Evolutionary conservation across 2,888 invertebrate genomes (phyloP), one percentile per base, ranked within the genome.

Genomic region (Cybosia mesomella): DNA sequence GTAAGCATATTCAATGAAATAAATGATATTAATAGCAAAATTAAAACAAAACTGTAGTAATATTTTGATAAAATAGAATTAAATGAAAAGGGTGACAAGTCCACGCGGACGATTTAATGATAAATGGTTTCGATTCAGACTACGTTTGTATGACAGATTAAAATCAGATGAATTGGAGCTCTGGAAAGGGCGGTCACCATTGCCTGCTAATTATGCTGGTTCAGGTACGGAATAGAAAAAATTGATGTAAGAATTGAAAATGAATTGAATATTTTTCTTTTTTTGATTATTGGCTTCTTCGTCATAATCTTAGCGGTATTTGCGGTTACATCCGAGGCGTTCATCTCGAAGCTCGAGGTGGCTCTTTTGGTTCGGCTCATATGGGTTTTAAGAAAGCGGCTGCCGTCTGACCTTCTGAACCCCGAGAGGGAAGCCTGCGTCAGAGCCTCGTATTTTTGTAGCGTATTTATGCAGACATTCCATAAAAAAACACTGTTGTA

Each of bases 51-150:
- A 36, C 10, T 9, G 10, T 39, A 7, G 32, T 15, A 28, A 64
- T 57, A 62, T 62, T 61, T 58, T 32, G 61, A 61, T 67, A 60
- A 59, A 65, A 65, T 54, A 66, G 54, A 62, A 72, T 77, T 61
- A 81, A 28, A 80, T 74, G 64, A 36, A 64, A 73, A 81, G 74
- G 59, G 60, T 70, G 81, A 76, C 74, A 74, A 73, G 58, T 67
- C 71, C 72, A 71, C 62, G 65, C 70, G 60, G 62, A 32, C 68
- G 66, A 55, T 74, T 70, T 73, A 77, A 80, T 82, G 80, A 80
- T 81, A 71, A 80, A 82, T 80, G 80, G 77, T 82, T 72, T 70
- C 59, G 36, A 77, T 82, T 75, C 74, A 66, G 77, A 49, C 57
- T 67, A 58, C 72, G 73, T 66, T 54, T 67, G 61, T 39, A 69